Evolutionary conservation across 2,113 vertebrate species (phyloP), one percentile per base, ranked within the genome.

Genomic region (Callorhinus ursinus): DNA sequence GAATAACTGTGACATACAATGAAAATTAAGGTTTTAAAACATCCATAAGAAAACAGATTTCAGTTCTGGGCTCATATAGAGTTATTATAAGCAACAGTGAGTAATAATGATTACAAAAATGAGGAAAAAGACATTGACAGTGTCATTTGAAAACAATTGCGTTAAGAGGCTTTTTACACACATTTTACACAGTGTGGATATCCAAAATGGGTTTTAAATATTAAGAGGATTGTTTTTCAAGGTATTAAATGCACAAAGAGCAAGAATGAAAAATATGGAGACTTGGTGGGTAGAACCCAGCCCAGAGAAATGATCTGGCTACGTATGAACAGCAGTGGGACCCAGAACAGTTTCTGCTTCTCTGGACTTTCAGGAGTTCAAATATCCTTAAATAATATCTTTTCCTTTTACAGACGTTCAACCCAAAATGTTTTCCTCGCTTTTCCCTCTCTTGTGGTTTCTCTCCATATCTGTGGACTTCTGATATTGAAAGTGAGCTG

Each of bases 131-230:
- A 95, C 84, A 59, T 87, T 80, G 96, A 88, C 51, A 94, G 65
- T 96, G 91, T 90, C 88, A 97, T 98, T 98, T 97, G 97, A 98
- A 97, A 97, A 46, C 74, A 97, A 88, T 96, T 97, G 93, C 97
- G 69, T 95, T 98, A 97, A 98, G 95, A 98, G 74, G 19, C 81
- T 98, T 98, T 98, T 98, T 98, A 95, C 76, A 79, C 82, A 65
- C 87, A 97, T 97, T 96, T 98, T 92, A 93, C 13, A 90, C 53
- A 71, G 55, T 84, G 81, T 94, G 85, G 82, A 76, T 96, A 94
- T 84, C 88, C 90, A 85, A 97, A 93, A 94, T 88, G 61, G 87
- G 71, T 93, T 97, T 98, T 90, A 93, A 46, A 82, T 98, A 96
- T 96, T 97, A 97, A 92, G 90, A 98, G 31, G 65, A 36, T 90